These are phyloP conservation scores for Thaleichthys pacificus DNA, from an alignment of 2,797 vertebrate species.

Conservation along the genomic window DNA sequence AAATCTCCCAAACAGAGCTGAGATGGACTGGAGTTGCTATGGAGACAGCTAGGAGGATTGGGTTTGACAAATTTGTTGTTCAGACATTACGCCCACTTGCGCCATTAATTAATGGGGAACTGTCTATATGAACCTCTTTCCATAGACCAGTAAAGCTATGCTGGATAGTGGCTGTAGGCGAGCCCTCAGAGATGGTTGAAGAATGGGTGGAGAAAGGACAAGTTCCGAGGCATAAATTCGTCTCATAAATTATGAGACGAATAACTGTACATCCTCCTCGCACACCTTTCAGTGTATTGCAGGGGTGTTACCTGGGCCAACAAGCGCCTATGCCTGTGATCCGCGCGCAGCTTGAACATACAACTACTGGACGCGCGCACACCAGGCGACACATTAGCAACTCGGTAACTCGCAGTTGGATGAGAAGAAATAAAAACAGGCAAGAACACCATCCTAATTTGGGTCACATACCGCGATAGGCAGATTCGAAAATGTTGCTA, in stretches of 20 bases:
- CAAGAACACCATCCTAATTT: background rate
- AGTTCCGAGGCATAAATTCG: no score
- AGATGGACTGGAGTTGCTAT: conserved; percentile 10
- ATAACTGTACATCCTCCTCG: background rate
- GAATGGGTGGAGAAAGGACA: no score
- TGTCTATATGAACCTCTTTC: background rate
- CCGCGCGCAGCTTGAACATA: conserved; percentile 1
- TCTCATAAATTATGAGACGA: no score
- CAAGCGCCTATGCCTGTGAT: background rate
- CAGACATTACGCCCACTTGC: background rate
- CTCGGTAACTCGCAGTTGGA: background rate
- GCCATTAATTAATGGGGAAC: background rate
- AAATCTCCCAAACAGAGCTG: background rate
- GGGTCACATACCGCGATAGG: background rate
- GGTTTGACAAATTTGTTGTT: background rate
- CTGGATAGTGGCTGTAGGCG: no score
- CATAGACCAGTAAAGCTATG: no score
- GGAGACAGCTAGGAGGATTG: background rate
- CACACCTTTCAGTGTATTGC: background rate
- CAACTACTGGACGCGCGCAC: background rate
- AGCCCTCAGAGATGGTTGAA: no score
- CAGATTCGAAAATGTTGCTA: background rate
- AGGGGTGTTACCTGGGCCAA: background rate
- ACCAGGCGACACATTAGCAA: background rate
- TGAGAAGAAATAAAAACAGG: background rate